These are phyloP conservation scores for Eulacestoma nigropectus DNA, from an alignment of 2,113 vertebrate genomes.

Conservation along the genomic window DNA sequence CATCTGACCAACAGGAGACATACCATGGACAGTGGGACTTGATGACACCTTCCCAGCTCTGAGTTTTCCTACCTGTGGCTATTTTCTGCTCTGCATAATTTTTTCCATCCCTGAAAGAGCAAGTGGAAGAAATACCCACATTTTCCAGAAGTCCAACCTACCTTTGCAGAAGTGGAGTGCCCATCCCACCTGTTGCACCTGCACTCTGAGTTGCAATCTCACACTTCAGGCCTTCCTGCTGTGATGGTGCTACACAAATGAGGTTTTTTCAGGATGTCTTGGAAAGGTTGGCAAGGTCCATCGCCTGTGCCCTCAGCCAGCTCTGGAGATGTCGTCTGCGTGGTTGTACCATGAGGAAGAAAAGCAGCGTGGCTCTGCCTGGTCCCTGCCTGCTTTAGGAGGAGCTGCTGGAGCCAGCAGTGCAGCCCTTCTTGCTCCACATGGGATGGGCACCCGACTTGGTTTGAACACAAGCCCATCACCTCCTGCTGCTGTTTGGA, in stretches of 20 bases:
- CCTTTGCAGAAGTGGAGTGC: neutral
- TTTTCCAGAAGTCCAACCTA: neutral
- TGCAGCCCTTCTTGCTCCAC: neutral
- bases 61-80: neutral
- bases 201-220: neutral
- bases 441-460: fast-evolving
- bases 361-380: neutral
- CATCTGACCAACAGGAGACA: neutral
- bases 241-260: neutral
- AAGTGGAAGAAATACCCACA: neutral
- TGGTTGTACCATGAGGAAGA: neutral
- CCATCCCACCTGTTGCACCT: neutral
- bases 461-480: neutral
- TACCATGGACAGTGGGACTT: neutral
- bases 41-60: neutral
- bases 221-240: neutral
- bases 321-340: neutral
- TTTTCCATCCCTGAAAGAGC: neutral
- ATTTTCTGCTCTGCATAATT: neutral
- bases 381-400: neutral
- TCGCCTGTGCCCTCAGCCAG: neutral
- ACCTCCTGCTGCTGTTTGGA: neutral
- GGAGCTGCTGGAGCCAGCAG: neutral
- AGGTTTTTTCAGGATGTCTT: neutral
- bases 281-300: neutral